Base-by-base conservation (phyloP, 2,113 vertebrate genomes). In the Carassius carassius region DNA sequence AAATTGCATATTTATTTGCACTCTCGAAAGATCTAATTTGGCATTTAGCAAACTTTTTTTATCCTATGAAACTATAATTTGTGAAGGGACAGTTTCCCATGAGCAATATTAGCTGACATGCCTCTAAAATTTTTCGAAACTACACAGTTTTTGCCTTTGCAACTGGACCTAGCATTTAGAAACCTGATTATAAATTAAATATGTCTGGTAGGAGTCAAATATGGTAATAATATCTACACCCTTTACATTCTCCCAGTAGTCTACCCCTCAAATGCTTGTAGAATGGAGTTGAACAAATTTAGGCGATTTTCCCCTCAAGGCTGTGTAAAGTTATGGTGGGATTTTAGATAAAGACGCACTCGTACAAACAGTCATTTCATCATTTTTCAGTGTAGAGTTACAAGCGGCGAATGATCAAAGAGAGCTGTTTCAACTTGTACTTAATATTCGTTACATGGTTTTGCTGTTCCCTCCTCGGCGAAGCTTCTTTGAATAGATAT, bases 401-500 rank as follows among this genome's bases (percentile, higher is more conserved):
- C 63, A 77, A 81, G 69, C 32, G 56, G 56, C 11, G 2, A 21
- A 78, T 51, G 78, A 84, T 87, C 83, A 87, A 87, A 82, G 78
- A 62, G 47, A 60, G 78, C 62, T 81, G 67, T 77, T 81, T 75
- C 14, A 44, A 77, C 78, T 49, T 54, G 72, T 65, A 23, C 51
- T 84, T 84, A 84, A 67, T 72, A 82, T 84, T 81, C 72, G 49
- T 84, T 60, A 81, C 62, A 62, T 78, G 78, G 4, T 13, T 69
- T 70, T 69, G 51, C 63, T 35, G 17, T 69, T 78, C 63, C 49
- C 12, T 75, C n/a, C 11, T 63, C 7, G 14, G n/a, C 49, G 1
- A 78, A 58, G 62, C 78, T 49, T 32, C 70, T 77, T 81, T 84
- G 60, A 84, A 84, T 75, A 51, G 75, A 87, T 82, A 87, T 85